phyloP scores from a whole-genome alignment of 64 coral and sea anemone species.

The Stichodactyla mertensii region DNA sequence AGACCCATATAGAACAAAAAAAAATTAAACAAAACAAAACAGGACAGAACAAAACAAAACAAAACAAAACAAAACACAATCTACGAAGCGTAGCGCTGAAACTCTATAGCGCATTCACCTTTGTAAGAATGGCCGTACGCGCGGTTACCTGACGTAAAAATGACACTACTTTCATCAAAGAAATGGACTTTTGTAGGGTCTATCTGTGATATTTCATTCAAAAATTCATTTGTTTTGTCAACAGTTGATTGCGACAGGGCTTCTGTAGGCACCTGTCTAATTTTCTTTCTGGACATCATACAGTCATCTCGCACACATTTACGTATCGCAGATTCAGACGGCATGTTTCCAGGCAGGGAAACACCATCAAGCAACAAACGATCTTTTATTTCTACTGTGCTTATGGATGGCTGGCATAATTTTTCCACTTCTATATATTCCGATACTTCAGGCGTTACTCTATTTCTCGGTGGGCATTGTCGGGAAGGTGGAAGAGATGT shows the following conservation, averaged over 20 bases:
- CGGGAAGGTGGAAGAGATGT: not conserved
- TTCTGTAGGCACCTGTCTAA: not conserved
- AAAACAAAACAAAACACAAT: too few species aligned
- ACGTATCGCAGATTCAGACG: conserved; percentile 41
- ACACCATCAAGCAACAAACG: conserved; percentile 38
- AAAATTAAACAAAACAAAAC: too few species aligned
- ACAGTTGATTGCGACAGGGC: not conserved
- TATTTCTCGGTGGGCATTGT: not conserved
- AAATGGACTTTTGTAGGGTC: conserved; percentile 7
- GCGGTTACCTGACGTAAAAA: conserved; percentile 21
- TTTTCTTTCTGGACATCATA: not conserved
- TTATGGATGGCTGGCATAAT: conserved; percentile 14
- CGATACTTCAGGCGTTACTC: conserved; percentile 4
- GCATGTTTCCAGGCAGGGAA: conserved; percentile 28
- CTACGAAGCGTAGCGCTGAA: too few species aligned
- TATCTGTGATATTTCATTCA: conserved; percentile 9
- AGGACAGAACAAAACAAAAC: too few species aligned
- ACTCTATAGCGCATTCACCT: conserved; percentile 25
- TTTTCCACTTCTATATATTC: conserved; percentile 34
- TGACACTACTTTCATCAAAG: conserved; percentile 26
- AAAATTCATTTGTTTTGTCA: not conserved
- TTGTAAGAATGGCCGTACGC: conserved; percentile 2
- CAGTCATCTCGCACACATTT: conserved; percentile 44
- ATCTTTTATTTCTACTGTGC: conserved; percentile 34
- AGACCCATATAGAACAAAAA: too few species aligned